Evolutionary conservation across 2,888 invertebrate genomes (phyloP), one percentile per base, ranked within the genome.

Genomic region (Petrophora chlorosata): DNA sequence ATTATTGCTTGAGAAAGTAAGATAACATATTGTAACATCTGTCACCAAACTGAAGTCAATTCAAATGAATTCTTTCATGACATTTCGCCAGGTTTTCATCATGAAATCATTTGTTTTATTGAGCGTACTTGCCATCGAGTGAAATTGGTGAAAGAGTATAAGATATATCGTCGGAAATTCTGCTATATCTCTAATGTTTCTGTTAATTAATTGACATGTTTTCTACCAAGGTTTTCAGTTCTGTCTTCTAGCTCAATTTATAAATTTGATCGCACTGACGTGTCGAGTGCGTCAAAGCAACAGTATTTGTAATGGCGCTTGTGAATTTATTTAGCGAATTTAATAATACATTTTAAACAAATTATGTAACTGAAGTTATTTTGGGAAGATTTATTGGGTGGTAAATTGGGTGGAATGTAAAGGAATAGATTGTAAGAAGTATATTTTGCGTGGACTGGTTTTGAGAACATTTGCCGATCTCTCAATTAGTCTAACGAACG

Each of bases 231-330:
- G 4, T 10, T 25, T 5, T 10, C 3, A 25, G 9, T 5, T 16
- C 46, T 41, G 39, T 36, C 47, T 50, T 38, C 41, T 46, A 22
- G 33, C 23, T 29, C 50, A 48, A 56, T 59, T 56, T 59, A 59
- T 56, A 39, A 44, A 36, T 32, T 39, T 48, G 26, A 41, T 34
- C 7, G 41, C 39, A 35, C 5, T 55, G 58, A 53, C 58, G 58
- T 26, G 29, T 23, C 2, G 16, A 39, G 45, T 54, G 56, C 59
- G 59, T 59, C 59, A 56, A 40, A 38, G 30, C 42, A 33, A 40
- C 47, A 53, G 36, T 26, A 19, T 48, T 38, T 40, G 47, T 54
- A 51, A 59, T 53, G 44, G 49, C 34, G 13, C 40, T 25, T 30
- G 13, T 38, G 41, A 45, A 51, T 56, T 53, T 54, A 43, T 52